A percentile compares a stretch with the other conserved stretches of the same genome.
phyloP scores from a whole-genome alignment of 2,888 invertebrate genomes.

The Dynastes maya region DNA sequence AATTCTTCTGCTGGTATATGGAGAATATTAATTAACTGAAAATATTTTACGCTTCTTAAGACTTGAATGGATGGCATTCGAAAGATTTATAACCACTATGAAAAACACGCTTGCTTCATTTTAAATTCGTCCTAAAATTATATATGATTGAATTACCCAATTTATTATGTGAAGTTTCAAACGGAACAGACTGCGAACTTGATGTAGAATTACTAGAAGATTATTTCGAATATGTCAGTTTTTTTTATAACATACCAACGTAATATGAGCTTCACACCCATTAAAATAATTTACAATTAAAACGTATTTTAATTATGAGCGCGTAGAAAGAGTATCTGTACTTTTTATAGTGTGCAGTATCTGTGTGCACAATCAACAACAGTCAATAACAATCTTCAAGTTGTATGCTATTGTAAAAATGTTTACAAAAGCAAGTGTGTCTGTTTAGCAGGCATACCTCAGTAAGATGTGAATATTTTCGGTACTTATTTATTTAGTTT shows the following conservation, averaged over 20 bases:
- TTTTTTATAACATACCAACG: neutral
- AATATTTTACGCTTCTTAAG: neutral
- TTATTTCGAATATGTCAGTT: neutral
- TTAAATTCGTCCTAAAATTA: constrained; percentile 27
- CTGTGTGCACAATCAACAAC: too few species aligned
- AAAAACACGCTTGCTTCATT: constrained; percentile 16
- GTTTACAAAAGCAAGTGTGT: too few species aligned
- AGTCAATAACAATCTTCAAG: too few species aligned
- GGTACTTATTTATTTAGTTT: too few species aligned
- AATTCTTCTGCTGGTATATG: constrained; percentile 3
- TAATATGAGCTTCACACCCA: neutral
- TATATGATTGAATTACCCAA: constrained; percentile 1
- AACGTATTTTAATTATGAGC: neutral
- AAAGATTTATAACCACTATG: neutral
- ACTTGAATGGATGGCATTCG: constrained; percentile 10
- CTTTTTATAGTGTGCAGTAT: too few species aligned
- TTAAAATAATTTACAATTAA: constrained; percentile 22
- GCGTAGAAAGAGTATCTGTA: too few species aligned
- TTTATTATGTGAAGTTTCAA: neutral
- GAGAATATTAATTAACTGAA: constrained; percentile 32
- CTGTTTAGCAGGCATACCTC: too few species aligned
- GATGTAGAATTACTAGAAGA: neutral
- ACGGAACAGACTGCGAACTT: neutral
- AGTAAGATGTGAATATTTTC: too few species aligned
- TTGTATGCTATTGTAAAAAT: too few species aligned